A percentile compares a stretch with the other conserved stretches of the same genome.
phyloP scores from a whole-genome alignment of 2,888 invertebrate genomes.

The Nasonia oneida region DNA sequence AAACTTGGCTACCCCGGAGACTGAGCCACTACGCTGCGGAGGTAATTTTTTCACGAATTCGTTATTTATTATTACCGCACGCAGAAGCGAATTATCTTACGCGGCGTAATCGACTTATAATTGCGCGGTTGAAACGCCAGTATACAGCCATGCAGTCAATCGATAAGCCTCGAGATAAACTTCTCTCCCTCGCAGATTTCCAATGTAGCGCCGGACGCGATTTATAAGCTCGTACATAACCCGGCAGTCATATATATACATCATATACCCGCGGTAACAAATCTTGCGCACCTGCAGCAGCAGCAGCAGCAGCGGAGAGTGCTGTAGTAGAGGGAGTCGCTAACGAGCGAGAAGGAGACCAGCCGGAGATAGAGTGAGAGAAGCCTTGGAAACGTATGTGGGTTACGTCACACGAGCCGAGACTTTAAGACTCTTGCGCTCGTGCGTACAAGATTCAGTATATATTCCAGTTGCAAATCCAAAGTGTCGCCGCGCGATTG shows the following conservation, averaged over 20 bases:
- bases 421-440: constrained; percentile 67
- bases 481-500: constrained; percentile 57
- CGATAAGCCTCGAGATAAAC: background rate
- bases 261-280: too few species aligned
- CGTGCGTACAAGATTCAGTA: constrained; percentile 63
- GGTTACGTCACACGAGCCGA: constrained; percentile 69
- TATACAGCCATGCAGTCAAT: background rate
- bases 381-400: constrained; percentile 71
- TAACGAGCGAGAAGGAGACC: background rate
- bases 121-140: background rate
- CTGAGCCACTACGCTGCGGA: background rate
- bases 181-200: background rate
- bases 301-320: too few species aligned
- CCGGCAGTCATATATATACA: too few species aligned
- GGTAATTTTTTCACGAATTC: background rate
- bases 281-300: too few species aligned
- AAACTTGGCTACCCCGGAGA: background rate
- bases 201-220: background rate
- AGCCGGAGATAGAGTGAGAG: constrained; percentile 59
- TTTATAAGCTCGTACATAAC: too few species aligned
- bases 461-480: constrained; percentile 69
- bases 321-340: background rate
- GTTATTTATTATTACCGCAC: too few species aligned
- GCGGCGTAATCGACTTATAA: background rate
- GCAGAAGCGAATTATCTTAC: background rate